phyloP scores from a whole-genome alignment of 2,888 invertebrate species.

The Sympetrum striolatum region DNA sequence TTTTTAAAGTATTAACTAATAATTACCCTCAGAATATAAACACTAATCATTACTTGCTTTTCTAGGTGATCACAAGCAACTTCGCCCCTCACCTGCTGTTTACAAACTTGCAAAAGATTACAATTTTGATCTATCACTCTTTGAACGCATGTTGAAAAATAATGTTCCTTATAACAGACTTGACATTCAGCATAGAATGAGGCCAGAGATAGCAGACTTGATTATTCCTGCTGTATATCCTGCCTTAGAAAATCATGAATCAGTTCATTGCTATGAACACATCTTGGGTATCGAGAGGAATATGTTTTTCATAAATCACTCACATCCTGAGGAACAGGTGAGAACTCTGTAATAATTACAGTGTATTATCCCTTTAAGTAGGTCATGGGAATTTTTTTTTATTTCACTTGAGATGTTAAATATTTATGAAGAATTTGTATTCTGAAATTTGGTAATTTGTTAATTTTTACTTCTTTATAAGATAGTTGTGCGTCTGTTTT shows the following conservation, averaged over 20 bases:
- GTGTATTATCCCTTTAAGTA: no score
- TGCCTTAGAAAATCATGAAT: slow-evolving; percentile 66
- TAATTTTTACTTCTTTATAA: no score
- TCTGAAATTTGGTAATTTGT: no score
- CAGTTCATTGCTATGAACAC: slow-evolving; percentile 64
- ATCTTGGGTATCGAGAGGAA: slow-evolving; percentile 69
- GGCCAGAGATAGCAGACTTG: slow-evolving; percentile 67
- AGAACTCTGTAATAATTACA: slow-evolving; percentile 47
- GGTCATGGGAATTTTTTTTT: no score
- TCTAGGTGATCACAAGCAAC: slow-evolving; percentile 80
- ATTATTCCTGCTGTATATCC: slow-evolving; percentile 74
- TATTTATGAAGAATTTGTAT: no score
- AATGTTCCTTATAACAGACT: slow-evolving; percentile 67
- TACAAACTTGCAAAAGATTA: slow-evolving; percentile 71
- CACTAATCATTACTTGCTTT: slow-evolving; percentile 36
- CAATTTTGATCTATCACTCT: slow-evolving; percentile 78
- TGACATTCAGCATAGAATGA: slow-evolving; percentile 78
- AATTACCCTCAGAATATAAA: neutral
- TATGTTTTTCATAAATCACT: slow-evolving; percentile 74
- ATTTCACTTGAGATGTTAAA: no score
- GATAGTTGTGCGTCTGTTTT: no score
- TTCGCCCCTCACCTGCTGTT: slow-evolving; percentile 75
- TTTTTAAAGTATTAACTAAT: neutral
- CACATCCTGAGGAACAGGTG: slow-evolving; percentile 65
- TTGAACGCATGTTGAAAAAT: slow-evolving; percentile 79